phyloP scores from a whole-genome alignment of 2,888 invertebrate species.

The Metopia argyrocephala region DNA sequence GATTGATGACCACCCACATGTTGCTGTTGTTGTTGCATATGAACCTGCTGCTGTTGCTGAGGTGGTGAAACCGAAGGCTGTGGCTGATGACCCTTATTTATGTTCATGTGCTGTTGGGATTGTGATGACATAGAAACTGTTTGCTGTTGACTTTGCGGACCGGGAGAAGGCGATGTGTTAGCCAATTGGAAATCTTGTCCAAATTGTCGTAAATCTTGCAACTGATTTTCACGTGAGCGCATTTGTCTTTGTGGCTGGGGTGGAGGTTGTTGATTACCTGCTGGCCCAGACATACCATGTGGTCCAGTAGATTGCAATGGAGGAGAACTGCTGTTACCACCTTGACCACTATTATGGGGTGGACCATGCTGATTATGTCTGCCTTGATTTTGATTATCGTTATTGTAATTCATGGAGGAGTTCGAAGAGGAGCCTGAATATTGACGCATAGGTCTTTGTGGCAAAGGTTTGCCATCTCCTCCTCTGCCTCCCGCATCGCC shows the following conservation, averaged over 20 bases:
- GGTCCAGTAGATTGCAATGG: constrained; percentile 66
- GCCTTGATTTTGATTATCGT: constrained; percentile 68
- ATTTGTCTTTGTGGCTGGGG: constrained; percentile 74
- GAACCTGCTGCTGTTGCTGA: constrained; percentile 68
- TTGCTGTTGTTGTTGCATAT: constrained; percentile 66
- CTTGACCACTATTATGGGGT: constrained; percentile 61
- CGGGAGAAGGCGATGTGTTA: constrained; percentile 71
- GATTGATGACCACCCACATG: constrained; percentile 57
- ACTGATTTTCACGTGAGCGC: constrained; percentile 75
- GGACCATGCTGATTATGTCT: constrained; percentile 70
- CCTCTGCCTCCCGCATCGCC: constrained; percentile 75
- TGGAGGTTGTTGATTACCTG: constrained; percentile 68
- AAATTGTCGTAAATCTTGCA: constrained; percentile 86
- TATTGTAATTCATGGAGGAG: constrained; percentile 72
- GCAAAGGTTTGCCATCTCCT: constrained; percentile 73
- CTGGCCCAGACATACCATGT: constrained; percentile 68
- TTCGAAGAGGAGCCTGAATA: constrained; percentile 74
- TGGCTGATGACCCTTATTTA: constrained; percentile 72
- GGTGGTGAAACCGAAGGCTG: constrained; percentile 74
- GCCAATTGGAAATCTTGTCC: constrained; percentile 88
- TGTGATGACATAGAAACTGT: constrained; percentile 63
- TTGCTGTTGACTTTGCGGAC: constrained; percentile 72
- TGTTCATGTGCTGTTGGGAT: constrained; percentile 72
- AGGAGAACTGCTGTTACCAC: constrained; percentile 65
- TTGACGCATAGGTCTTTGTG: constrained; percentile 75